phyloP scores from a whole-genome alignment of 1,140 invertebrate genomes.

The Hyphantria cunea region DNA sequence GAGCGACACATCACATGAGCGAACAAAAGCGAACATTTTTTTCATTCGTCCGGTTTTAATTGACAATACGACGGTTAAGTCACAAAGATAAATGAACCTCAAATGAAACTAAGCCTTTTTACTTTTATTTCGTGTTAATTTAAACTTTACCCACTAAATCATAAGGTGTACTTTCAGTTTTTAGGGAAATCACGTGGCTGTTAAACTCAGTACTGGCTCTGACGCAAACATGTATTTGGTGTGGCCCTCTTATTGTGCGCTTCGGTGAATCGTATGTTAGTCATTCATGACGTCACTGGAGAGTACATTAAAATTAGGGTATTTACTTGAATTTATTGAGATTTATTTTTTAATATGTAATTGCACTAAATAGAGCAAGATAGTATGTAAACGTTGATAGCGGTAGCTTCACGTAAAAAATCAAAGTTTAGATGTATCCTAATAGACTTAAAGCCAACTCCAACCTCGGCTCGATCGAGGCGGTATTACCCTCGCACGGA shows the following conservation, averaged over 20 bases:
- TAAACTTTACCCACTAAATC: conserved; percentile 13
- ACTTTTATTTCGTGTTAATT: conserved; percentile 20
- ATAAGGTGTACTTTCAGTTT: conserved; percentile 20
- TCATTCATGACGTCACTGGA: conserved; percentile 30
- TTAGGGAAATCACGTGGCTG: conserved; percentile 18
- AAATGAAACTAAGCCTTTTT: conserved; percentile 33
- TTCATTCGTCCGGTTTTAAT: conserved; percentile 37
- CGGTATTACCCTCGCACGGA: no score
- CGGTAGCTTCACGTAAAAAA: no score
- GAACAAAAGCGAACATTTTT: conserved; percentile 32
- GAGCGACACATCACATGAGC: conserved; percentile 24
- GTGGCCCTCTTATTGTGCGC: conserved; percentile 27
- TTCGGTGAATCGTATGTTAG: conserved; percentile 31
- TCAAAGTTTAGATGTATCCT: no score
- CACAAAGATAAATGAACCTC: conserved; percentile 37
- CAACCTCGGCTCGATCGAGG: no score
- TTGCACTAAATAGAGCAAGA: no score
- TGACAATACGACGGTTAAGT: conserved; percentile 38
- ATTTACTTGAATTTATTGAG: conserved; percentile 1
- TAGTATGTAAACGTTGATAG: no score
- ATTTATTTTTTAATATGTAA: background rate
- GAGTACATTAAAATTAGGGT: conserved; percentile 26
- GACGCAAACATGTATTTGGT: conserved; percentile 40
- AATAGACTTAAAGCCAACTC: no score
- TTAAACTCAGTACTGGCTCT: conserved; percentile 29